Evolutionary conservation across 2,113 vertebrate genomes (phyloP).

Genomic region (Orientallactaga bullata): DNA sequence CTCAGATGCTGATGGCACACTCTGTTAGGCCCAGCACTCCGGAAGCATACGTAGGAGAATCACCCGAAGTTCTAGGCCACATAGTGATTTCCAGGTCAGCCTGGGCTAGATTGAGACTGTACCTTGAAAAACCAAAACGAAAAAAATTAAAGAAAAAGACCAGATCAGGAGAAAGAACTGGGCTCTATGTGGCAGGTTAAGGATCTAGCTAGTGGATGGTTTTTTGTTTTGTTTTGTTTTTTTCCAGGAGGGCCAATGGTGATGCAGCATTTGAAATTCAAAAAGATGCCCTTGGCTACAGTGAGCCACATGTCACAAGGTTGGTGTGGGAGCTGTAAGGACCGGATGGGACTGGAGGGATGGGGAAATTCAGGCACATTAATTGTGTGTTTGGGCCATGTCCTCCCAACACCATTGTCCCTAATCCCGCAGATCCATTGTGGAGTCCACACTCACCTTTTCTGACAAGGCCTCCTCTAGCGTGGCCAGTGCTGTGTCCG

Average conservation of each 20-base stretch:
- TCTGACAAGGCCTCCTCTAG: constrained; percentile 97
- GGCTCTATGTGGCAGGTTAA: not conserved
- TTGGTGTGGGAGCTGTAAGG: not conserved
- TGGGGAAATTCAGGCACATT: not conserved
- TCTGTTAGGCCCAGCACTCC: too few relatives aligned
- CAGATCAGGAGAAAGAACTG: not conserved
- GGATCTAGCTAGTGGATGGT: not conserved
- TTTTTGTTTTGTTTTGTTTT: not conserved
- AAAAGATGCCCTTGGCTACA: not conserved
- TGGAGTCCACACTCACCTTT: constrained; percentile 90
- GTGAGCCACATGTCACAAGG: not conserved
- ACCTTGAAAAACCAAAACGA: too few relatives aligned
- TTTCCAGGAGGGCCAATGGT: not conserved
- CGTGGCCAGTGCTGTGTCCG: constrained; percentile 95
- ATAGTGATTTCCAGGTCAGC: too few relatives aligned
- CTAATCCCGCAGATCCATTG: rapidly evolving
- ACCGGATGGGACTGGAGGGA: too few relatives aligned
- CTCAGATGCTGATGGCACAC: too few relatives aligned
- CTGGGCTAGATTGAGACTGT: too few relatives aligned
- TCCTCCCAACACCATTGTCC: not conserved
- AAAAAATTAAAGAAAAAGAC: not conserved
- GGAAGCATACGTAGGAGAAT: too few relatives aligned
- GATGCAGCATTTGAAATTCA: not conserved
- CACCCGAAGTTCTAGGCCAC: too few relatives aligned
- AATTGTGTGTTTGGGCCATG: not conserved